Conservation (phyloP, 2,113 vertebrate genomes). For the Sylvietta virens region DNA sequence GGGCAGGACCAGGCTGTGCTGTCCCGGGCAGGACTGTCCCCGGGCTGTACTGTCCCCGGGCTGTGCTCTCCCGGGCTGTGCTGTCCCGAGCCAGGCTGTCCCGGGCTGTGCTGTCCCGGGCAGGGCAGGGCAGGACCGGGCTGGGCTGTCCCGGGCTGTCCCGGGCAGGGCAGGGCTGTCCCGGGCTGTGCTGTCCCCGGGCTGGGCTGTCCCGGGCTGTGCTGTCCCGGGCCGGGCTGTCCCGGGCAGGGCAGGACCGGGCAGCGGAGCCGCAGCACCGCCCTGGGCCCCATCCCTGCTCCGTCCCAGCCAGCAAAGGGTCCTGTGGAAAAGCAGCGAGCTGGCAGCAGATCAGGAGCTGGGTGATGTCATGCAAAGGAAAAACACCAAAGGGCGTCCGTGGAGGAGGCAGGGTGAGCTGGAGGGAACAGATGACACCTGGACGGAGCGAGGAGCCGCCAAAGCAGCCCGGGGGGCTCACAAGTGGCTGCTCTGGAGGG, state of each 20-base stretch:
- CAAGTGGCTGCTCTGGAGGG: neutral
- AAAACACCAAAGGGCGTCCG: conserved; percentile 53
- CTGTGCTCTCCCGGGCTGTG: no score
- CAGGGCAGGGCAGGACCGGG: no score
- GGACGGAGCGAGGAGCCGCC: neutral
- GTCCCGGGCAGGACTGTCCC: no score
- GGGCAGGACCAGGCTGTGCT: no score
- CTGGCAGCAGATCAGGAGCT: conserved; percentile 46
- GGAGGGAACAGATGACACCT: conserved; percentile 11
- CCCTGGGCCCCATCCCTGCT: rapidly evolving
- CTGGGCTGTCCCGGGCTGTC: no score
- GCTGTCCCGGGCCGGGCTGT: neutral
- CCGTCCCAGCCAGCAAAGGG: conserved; percentile 24
- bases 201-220: no score
- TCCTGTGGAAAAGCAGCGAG: conserved; percentile 4
- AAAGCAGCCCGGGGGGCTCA: neutral
- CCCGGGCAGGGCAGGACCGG: neutral
- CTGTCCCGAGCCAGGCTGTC: no score
- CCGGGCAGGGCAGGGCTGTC: no score
- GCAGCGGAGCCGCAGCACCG: neutral
- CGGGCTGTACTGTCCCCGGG: no score
- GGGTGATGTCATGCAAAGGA: conserved; percentile 56
- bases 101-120: no score
- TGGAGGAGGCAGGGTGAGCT: neutral
- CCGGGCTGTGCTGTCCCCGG: no score